Evolutionary conservation across 1,140 invertebrate genomes (phyloP).

Genomic region (Achroia grisella): DNA sequence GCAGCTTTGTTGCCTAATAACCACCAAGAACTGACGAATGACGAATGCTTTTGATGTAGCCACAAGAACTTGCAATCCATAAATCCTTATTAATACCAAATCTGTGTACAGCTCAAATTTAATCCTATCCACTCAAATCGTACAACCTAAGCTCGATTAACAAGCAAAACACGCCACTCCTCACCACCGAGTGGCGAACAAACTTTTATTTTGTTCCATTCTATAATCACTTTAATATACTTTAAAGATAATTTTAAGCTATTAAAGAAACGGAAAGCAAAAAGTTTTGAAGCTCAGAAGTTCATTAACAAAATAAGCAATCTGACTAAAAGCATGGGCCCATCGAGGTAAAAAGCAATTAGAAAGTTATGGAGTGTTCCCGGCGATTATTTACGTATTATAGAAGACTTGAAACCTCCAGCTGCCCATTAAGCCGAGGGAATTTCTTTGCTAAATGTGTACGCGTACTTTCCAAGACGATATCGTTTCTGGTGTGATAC

Average conservation of each 20-base stretch:
- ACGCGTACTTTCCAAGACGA: conserved; percentile 10
- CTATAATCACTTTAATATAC: conserved; percentile 18
- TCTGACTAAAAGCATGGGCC: conserved; percentile 56
- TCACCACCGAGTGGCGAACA: neutral
- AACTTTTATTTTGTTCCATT: conserved; percentile 6
- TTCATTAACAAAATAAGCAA: conserved; percentile 65
- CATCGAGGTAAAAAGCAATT: conserved; percentile 60
- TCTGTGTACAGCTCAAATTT: too few species aligned
- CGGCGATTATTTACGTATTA: conserved; percentile 53
- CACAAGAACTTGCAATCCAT: too few species aligned
- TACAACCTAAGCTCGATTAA: neutral
- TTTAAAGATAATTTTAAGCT: conserved; percentile 29
- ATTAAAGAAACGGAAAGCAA: conserved; percentile 29
- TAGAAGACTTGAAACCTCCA: conserved; percentile 18
- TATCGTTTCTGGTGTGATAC: conserved; percentile 1
- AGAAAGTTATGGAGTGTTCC: conserved; percentile 57
- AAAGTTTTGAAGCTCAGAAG: conserved; percentile 38
- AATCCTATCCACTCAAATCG: too few species aligned
- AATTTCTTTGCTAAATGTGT: conserved; percentile 9
- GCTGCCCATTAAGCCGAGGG: conserved; percentile 4
- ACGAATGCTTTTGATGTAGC: too few species aligned
- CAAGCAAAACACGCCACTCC: neutral
- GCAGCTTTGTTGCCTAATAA: too few species aligned
- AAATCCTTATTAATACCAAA: too few species aligned
- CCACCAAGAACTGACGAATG: too few species aligned